Evolutionary conservation across 64 coral and sea anemone genomes (phyloP).

Genomic region (Montipora cactus): DNA sequence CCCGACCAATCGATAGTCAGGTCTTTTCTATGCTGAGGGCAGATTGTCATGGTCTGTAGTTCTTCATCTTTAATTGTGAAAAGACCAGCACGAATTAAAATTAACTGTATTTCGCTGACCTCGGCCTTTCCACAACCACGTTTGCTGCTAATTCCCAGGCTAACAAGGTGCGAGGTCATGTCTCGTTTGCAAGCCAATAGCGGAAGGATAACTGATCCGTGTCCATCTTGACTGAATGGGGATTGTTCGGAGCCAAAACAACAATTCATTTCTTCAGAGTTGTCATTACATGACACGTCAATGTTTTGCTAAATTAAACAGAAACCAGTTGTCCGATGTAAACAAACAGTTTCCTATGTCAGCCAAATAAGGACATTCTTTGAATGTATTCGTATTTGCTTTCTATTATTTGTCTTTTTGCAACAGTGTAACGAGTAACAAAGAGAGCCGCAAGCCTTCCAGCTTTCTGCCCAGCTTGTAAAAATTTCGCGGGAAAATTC

Average conservation of each 20-base stretch:
- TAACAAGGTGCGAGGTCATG: conserved; percentile 7
- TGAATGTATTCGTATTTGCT: neutral
- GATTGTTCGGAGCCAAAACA: conserved; percentile 31
- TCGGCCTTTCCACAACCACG: conserved; percentile 46
- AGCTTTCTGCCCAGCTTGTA: too few relatives aligned
- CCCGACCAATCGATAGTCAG: conserved; percentile 38
- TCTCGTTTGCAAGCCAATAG: conserved; percentile 46
- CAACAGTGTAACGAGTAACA: neutral
- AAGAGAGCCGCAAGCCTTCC: neutral
- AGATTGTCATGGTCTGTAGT: conserved; percentile 19
- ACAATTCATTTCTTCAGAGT: conserved; percentile 22
- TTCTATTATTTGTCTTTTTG: neutral
- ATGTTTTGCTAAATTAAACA: neutral
- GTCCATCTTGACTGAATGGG: neutral
- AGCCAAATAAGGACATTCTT: neutral
- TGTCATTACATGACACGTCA: neutral
- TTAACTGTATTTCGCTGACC: conserved; percentile 44
- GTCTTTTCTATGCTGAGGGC: conserved; percentile 43
- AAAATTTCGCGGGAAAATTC: too few relatives aligned
- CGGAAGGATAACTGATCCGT: conserved; percentile 46
- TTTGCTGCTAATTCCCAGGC: conserved; percentile 56
- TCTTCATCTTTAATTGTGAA: neutral
- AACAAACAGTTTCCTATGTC: neutral
- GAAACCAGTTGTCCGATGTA: neutral
- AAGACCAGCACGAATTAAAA: conserved; percentile 57